Evolutionary conservation across 2,113 vertebrate genomes (phyloP).

Genomic region (Chaetura pelagica): DNA sequence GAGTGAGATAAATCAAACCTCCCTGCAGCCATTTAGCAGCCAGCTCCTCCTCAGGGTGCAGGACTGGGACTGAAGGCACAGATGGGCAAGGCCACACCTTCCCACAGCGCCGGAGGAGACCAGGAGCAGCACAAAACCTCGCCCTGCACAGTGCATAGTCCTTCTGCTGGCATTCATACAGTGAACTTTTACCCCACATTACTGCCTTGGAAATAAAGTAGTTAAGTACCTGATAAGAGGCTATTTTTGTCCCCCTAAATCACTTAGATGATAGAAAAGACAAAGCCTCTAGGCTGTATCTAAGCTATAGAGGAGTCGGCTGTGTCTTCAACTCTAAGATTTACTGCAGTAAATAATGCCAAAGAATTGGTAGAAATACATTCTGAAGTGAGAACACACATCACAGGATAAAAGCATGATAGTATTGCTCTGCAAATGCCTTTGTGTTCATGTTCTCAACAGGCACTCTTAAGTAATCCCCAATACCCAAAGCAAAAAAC

Average conservation of each 20-base stretch:
- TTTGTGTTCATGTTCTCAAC: neutral
- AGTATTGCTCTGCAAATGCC: neutral
- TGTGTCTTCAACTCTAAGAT: rapidly evolving
- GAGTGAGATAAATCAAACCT: neutral
- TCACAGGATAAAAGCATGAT: neutral
- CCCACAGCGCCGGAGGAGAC: neutral
- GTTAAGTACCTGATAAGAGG: neutral
- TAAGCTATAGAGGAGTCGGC: neutral
- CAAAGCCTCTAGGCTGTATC: neutral
- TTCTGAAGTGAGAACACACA: neutral
- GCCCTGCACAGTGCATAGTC: neutral
- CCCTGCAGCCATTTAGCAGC: neutral
- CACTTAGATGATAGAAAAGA: neutral
- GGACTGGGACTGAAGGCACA: neutral
- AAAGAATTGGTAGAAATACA: neutral
- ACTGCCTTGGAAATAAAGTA: neutral
- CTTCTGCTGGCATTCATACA: neutral
- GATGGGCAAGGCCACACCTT: neutral
- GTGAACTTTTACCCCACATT: conserved; percentile 30
- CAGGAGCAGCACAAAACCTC: neutral
- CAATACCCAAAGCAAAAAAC: neutral
- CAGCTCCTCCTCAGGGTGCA: neutral
- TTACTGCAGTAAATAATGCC: neutral
- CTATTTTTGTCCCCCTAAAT: neutral
- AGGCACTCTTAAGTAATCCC: neutral